Percentiles rank a stretch among this genome's conserved stretches.
Conservation (phyloP, 2,113 vertebrate genomes). For the Hemiprocne comata region DNA sequence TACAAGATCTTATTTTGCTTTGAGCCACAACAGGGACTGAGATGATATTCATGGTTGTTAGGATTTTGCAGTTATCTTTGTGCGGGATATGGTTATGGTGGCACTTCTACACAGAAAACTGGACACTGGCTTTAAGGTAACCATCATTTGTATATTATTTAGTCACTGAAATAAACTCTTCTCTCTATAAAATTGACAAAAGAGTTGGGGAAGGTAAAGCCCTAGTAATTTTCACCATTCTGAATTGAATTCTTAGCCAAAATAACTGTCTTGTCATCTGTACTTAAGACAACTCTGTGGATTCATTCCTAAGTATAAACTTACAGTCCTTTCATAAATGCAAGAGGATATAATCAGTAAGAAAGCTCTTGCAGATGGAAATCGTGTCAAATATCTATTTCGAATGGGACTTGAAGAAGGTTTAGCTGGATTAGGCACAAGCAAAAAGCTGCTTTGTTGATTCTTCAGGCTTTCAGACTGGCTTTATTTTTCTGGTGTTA, state of each 20-base stretch:
- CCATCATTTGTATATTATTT: not conserved
- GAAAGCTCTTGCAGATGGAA: not conserved
- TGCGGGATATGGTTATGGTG: not conserved
- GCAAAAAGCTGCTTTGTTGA: constrained; percentile 43
- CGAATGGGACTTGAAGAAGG: constrained; percentile 7
- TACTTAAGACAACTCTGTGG: not conserved
- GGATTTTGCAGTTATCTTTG: not conserved
- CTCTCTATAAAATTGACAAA: not conserved
- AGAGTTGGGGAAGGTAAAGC: not conserved
- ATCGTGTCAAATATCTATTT: not conserved
- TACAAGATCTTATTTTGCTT: not conserved
- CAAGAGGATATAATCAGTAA: not conserved
- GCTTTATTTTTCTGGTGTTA: constrained; percentile 35
- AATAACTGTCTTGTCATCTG: not conserved
- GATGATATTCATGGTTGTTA: not conserved
- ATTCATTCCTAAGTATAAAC: not conserved
- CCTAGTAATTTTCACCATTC: not conserved
- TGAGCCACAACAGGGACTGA: not conserved
- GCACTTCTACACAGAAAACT: not conserved
- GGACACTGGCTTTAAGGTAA: not conserved
- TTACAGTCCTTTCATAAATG: not conserved
- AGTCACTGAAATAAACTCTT: not conserved
- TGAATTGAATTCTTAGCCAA: not conserved
- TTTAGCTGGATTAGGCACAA: constrained; percentile 43
- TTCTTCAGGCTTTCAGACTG: constrained; percentile 21